Evolutionary conservation across 1,140 invertebrate species (phyloP), one percentile per base, ranked within the genome.

Genomic region (Meloidogyne floridensis): DNA sequence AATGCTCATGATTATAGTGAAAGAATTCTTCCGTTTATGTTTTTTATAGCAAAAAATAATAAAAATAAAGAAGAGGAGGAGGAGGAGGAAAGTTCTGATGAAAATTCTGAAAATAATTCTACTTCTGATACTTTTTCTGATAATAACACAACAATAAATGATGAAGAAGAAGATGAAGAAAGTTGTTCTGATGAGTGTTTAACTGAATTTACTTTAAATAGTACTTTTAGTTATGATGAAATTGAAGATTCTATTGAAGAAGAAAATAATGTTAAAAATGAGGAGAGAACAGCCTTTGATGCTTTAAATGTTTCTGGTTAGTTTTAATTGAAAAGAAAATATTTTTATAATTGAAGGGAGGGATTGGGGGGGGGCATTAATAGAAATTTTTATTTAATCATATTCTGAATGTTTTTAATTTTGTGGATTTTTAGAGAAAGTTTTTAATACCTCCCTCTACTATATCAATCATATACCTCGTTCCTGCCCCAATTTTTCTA

Each of bases 1-100:
- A 65, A 65, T 65, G 59, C 59, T 65, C 59, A 65, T n/a, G n/a
- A 65, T 65, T 65, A n/a, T 65, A 65, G n/a, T 65, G 59, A 65
- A 65, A n/a, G 59, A 65, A 65, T 65, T 65, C 59, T 65, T n/a
- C 59, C 15, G n/a, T 65, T 65, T 65, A n/a, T 65, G 59, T 65
- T 65, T 65, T 65, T 65, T 6, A 65, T 65, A 7, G 59, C 59
- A 65, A 65, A 65, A 18, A 65, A 65, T 65, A n/a, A n/a, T 6
- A 65, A 65, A 65, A 18, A 65, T 65, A 15, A 59, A 15, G 56
- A 59, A 15, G 56, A 59, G 3, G 3, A 3, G 10, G 56, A 59
- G 13, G 56, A 59, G 5, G 13, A 59, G 6, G n/a, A 65, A n/a
- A 18, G 13, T 59, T 5, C 11, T 59, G 4, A 5, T 59, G 13